phyloP scores from a whole-genome alignment of 1,140 invertebrate genomes.

The Mya arenaria region DNA sequence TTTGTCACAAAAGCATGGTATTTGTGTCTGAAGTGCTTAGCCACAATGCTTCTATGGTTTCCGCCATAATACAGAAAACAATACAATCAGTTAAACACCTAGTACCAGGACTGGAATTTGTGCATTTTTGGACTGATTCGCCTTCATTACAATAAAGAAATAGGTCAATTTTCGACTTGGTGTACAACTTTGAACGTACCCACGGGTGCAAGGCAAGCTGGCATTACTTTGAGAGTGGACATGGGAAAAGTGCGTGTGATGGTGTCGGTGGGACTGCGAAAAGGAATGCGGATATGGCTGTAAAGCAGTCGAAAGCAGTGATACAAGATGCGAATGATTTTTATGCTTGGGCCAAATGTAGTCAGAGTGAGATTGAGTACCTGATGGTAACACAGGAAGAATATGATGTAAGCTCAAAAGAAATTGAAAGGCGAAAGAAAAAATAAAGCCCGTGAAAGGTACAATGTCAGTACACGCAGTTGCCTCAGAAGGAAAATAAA shows the following conservation, averaged over 20 bases:
- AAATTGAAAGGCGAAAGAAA: neutral
- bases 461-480: neutral
- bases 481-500: neutral
- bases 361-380: constrained; percentile 5
- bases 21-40: constrained; percentile 40
- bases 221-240: constrained; percentile 26
- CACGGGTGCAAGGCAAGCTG: neutral
- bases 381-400: neutral
- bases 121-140: constrained; percentile 62
- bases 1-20: constrained; percentile 45
- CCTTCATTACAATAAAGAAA: constrained; percentile 38
- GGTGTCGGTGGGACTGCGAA: constrained; percentile 19
- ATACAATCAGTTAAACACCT: neutral
- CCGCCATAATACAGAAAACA: constrained; percentile 31
- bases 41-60: constrained; percentile 46
- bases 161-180: constrained; percentile 4
- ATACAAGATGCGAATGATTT: constrained; percentile 38
- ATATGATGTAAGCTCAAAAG: neutral
- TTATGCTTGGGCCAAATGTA: neutral
- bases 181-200: neutral
- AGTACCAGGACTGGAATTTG: constrained; percentile 9
- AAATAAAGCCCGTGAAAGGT: neutral
- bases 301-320: constrained; percentile 1
- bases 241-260: constrained; percentile 38
- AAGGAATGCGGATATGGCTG: constrained; percentile 8